Base-by-base conservation (phyloP, 2,797 vertebrate genomes). In the Corythornis leucogaster region DNA sequence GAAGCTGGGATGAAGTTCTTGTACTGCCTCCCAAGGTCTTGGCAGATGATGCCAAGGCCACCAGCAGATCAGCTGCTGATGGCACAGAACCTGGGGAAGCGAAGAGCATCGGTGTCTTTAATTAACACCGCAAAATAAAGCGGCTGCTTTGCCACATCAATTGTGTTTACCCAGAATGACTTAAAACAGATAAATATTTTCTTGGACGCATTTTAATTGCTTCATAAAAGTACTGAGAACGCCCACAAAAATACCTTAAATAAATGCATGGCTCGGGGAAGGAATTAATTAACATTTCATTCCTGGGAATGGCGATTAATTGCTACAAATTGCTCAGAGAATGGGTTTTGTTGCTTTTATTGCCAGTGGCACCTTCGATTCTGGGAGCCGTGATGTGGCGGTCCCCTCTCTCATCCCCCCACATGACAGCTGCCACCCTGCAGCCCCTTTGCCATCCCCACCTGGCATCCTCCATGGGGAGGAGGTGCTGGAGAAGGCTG, bases 151-250 rank as follows among this genome's bases (percentile, higher is more conserved):
- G 83, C 89, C 96, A 89, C 95, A 96, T 96, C 96, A 92, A 90
- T 93, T 45, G 71, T 87, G 74, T 96, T 96, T 95, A 92, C 94
- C 80, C 63, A 85, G 96, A 97, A 96, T 68, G 95, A 91, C 94
- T 96, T 96, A 95, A 97, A 97, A 96, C 43, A 96, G 97, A 97
- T 97, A 97, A 97, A 97, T 97, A 97, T 97, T 97, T 97, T 96
- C 91, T 95, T 92, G 83, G 96, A 95, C 20, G 94, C 87, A 81
- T 97, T 97, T 96, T 97, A 97, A 96, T 96, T 96, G 96, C 95
- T 96, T 94, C 93, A 97, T 95, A 96, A 97, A 97, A 97, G 92
- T 43, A 91, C 55, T 40, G 40, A 92, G 94, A 95, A 94, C 89
- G 77, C 89, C 79, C 89, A 91, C 90, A 94, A 48, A 25, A 94